Evolutionary conservation across 2,888 invertebrate species (phyloP).

Genomic region (Pedicia rivosa): DNA sequence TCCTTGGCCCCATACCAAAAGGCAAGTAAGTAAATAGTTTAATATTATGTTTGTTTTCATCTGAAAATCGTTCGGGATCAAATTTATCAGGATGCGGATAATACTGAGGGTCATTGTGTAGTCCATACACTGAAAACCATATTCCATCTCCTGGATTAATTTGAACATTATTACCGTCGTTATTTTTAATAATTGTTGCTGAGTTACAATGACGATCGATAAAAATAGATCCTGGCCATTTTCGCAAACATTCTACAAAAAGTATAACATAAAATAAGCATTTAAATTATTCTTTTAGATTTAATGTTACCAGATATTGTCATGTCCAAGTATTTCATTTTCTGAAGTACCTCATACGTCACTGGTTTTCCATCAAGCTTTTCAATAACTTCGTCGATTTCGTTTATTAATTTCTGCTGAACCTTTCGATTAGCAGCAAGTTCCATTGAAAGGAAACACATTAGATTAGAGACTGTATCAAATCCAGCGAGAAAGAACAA

Average conservation of each 20-base stretch:
- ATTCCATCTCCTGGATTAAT: slow-evolving; percentile 14
- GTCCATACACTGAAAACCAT: slow-evolving; percentile 28
- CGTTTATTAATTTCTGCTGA: slow-evolving; percentile 32
- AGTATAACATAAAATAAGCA: too few species aligned
- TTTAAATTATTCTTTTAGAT: too few species aligned
- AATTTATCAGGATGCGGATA: slow-evolving; percentile 39
- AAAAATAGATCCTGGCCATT: slow-evolving; percentile 34
- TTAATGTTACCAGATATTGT: too few species aligned
- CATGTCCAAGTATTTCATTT: slow-evolving; percentile 39
- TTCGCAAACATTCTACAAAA: slow-evolving; percentile 34
- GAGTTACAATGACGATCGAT: slow-evolving; percentile 36
- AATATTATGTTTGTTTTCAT: slow-evolving; percentile 37
- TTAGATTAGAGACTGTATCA: slow-evolving; percentile 27
- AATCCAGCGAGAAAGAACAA: slow-evolving; percentile 38
- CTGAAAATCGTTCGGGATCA: slow-evolving; percentile 40
- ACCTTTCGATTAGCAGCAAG: slow-evolving; percentile 36
- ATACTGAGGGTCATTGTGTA: slow-evolving; percentile 36
- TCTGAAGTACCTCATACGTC: slow-evolving; percentile 35
- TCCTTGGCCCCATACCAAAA: slow-evolving; percentile 42
- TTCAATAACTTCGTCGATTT: slow-evolving; percentile 33
- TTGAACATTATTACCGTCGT: too few species aligned
- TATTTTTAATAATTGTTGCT: too few species aligned
- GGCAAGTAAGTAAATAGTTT: slow-evolving; percentile 34
- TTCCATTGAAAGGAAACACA: slow-evolving; percentile 31
- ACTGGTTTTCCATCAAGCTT: slow-evolving; percentile 30